Conservation (phyloP, 1,140 invertebrate species). For the Zaprionus taronus region DNA sequence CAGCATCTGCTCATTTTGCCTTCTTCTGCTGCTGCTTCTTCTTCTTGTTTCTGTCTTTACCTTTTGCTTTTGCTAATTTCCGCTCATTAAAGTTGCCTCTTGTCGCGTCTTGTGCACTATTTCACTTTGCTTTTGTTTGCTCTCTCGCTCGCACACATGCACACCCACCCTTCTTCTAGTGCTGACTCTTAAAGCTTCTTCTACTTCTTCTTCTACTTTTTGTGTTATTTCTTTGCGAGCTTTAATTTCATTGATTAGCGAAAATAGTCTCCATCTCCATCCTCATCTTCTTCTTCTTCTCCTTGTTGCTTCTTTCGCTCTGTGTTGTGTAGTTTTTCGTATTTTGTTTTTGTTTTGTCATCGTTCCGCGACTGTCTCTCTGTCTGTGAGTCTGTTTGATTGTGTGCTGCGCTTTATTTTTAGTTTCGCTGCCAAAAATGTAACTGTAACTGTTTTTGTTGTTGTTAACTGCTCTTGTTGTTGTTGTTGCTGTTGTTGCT, state of each 20-base stretch:
- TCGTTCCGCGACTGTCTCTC: slow-evolving; percentile 43
- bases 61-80: slow-evolving; percentile 81
- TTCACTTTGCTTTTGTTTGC: slow-evolving; percentile 30
- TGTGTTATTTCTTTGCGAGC: slow-evolving; percentile 47
- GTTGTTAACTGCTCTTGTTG: background rate
- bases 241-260: slow-evolving; percentile 84
- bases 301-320: slow-evolving; percentile 23
- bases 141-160: background rate
- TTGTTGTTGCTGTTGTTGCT: background rate
- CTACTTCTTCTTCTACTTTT: slow-evolving; percentile 26
- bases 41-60: slow-evolving; percentile 37
- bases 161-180: background rate
- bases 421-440: slow-evolving; percentile 53
- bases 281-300: slow-evolving; percentile 9
- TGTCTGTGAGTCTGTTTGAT: slow-evolving; percentile 36
- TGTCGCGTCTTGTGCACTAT: slow-evolving; percentile 57
- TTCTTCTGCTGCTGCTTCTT: background rate
- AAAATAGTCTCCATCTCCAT: slow-evolving; percentile 52
- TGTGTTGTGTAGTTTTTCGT: slow-evolving; percentile 40
- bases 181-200: slow-evolving; percentile 57
- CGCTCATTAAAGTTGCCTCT: slow-evolving; percentile 81
- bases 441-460: slow-evolving; percentile 33
- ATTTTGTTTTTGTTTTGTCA: slow-evolving; percentile 69
- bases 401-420: slow-evolving; percentile 47
- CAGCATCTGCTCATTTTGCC: slow-evolving; percentile 62